Evolutionary conservation across 2,888 invertebrate species (phyloP).

Genomic region (Lepidochrysops patricia): DNA sequence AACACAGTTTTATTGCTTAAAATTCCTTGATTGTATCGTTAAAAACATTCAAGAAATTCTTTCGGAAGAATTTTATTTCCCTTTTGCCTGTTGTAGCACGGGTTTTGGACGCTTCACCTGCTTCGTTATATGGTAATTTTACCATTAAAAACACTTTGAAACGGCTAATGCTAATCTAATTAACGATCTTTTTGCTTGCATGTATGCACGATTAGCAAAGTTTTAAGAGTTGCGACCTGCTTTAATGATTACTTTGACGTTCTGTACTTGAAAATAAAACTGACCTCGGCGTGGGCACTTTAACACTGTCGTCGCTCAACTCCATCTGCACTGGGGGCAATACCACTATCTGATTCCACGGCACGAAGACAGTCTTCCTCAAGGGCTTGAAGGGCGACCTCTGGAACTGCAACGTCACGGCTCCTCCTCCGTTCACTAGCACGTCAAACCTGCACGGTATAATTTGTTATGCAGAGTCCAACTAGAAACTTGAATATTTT

Average conservation of each 20-base stretch:
- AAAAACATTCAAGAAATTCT: not conserved
- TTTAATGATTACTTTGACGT: not conserved
- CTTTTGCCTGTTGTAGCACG: not conserved
- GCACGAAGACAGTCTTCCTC: constrained; percentile 92
- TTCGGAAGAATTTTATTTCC: not conserved
- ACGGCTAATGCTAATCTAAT: not conserved
- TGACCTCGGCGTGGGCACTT: constrained; percentile 66
- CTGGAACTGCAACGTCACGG: constrained; percentile 96
- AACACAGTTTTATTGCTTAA: not conserved
- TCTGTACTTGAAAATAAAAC: no score
- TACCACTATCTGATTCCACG: constrained; percentile 98
- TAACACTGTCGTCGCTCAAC: constrained; percentile 81
- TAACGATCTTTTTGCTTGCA: not conserved
- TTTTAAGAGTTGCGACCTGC: not conserved
- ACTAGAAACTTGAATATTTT: no score
- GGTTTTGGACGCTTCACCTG: not conserved
- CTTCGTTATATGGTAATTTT: not conserved
- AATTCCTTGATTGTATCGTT: not conserved
- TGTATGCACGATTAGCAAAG: not conserved
- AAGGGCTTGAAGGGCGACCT: constrained; percentile 93
- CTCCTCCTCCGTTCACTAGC: constrained; percentile 98
- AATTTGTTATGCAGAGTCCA: not conserved
- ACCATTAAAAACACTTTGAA: not conserved
- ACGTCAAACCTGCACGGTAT: constrained; percentile 91
- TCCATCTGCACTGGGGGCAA: constrained; percentile 92